Evolutionary conservation across 1,140 invertebrate genomes (phyloP), one percentile per base, ranked within the genome.

Genomic region (Sogatella furcifera): DNA sequence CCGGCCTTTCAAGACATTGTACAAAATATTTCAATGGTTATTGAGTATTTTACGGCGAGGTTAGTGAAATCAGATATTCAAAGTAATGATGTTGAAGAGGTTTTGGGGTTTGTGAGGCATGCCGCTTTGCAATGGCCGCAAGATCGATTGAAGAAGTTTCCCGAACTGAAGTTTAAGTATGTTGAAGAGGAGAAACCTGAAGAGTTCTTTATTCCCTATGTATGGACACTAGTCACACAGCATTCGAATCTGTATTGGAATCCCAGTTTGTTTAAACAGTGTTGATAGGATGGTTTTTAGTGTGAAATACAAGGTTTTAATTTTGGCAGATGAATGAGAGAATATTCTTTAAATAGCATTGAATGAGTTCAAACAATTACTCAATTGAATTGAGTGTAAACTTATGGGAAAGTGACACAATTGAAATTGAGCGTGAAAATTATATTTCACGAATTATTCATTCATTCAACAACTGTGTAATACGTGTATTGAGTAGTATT

Each of bases 131-230:
- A 91, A 69, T 97, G 91, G 90, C 90, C 91, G 31, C 88, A 84
- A 65, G 94, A 98, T 74, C 83, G 91, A 68, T 76, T 98, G 57
- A 88, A 96, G 90, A 97, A 96, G 88, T 98, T 98, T 74, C 95
- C 97, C 1, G 96, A 98, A 68, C 75, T 99, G 46, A 98, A 97
- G 74, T 99, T 98, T 76, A 92, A 95, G 66, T 99, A 99, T 71
- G 95, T 99, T 0, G 97, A 99, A 78, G 97, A 99, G 76, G 95
- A 98, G 62, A 87, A 92, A 61, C 97, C 96, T 0, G 95, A 98
- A 73, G 95, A 98, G 70, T 99, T 99, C 77, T 99, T 99, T 76
- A 94, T 98, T 68, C 97, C 97, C 9, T 99, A 99, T 72, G 89
- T 98, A 41, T 99, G 97, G 97, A 88, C 90, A 11, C 78, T 99